Evolutionary conservation across 2,888 invertebrate genomes (phyloP).

Genomic region (Nycteola revayana): DNA sequence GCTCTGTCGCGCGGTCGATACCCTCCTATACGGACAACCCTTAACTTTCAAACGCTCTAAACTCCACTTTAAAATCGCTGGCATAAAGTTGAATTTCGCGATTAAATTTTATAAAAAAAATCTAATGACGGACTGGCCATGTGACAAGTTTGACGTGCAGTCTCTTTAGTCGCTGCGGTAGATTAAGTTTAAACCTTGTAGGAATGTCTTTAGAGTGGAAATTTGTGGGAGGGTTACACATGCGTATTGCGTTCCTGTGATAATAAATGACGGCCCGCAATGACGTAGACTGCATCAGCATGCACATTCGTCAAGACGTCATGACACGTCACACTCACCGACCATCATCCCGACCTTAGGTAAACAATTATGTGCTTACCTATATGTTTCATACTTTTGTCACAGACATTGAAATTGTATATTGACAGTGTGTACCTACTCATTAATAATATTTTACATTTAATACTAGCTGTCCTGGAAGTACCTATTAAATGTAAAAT

Average conservation of each 20-base stretch:
- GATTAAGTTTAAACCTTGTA: conserved; percentile 9
- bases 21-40: conserved; percentile 29
- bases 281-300: conserved; percentile 21
- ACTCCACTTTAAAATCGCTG: conserved; percentile 5
- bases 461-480: too few relatives aligned
- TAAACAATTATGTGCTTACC: too few relatives aligned
- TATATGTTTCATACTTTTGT: too few relatives aligned
- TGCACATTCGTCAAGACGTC: conserved; percentile 4
- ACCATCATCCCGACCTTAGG: too few relatives aligned
- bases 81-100: conserved; percentile 8
- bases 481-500: too few relatives aligned
- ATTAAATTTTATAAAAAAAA: neutral
- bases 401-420: too few relatives aligned
- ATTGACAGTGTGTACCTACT: too few relatives aligned
- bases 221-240: neutral
- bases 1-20: conserved; percentile 56
- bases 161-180: conserved; percentile 2
- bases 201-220: conserved; percentile 3
- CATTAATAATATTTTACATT: too few relatives aligned
- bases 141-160: conserved; percentile 16
- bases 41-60: conserved; percentile 9
- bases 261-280: conserved; percentile 21
- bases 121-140: conserved; percentile 14
- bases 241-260: conserved; percentile 19
- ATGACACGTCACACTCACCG: too few relatives aligned